Evolutionary conservation across 2,113 vertebrate genomes (phyloP).

Genomic region (Panthera leo): DNA sequence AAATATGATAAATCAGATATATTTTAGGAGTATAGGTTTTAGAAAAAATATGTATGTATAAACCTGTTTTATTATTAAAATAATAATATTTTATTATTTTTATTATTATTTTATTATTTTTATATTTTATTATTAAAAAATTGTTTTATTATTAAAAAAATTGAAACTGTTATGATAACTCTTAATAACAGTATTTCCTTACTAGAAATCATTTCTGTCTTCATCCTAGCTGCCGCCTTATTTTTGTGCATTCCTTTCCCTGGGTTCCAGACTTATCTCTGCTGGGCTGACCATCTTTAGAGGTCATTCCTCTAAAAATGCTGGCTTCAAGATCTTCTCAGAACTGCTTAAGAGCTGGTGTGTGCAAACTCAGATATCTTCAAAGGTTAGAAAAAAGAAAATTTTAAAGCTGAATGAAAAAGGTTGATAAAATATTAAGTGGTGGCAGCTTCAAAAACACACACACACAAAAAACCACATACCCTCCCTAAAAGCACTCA

Average conservation of each 20-base stretch:
- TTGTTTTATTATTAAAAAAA: background rate
- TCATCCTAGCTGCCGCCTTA: background rate
- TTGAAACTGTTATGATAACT: background rate
- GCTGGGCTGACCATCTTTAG: background rate
- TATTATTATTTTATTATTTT: no score
- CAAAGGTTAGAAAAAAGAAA: background rate
- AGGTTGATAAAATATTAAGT: background rate
- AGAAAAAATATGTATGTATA: background rate
- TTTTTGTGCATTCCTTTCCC: background rate
- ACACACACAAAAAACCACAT: background rate
- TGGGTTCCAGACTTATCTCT: background rate
- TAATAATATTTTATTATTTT: no score
- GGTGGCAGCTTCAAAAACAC: background rate
- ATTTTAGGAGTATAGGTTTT: background rate
- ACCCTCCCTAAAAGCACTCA: background rate
- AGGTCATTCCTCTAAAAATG: background rate
- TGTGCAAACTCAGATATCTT: background rate
- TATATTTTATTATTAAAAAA: background rate
- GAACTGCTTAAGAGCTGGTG: background rate
- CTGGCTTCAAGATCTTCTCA: background rate
- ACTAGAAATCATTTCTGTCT: background rate
- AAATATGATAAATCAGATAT: background rate
- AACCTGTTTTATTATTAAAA: background rate
- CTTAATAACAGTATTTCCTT: background rate
- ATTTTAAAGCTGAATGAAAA: background rate